Base-by-base conservation (phyloP, 2,888 invertebrate genomes). In the Tuta absoluta region DNA sequence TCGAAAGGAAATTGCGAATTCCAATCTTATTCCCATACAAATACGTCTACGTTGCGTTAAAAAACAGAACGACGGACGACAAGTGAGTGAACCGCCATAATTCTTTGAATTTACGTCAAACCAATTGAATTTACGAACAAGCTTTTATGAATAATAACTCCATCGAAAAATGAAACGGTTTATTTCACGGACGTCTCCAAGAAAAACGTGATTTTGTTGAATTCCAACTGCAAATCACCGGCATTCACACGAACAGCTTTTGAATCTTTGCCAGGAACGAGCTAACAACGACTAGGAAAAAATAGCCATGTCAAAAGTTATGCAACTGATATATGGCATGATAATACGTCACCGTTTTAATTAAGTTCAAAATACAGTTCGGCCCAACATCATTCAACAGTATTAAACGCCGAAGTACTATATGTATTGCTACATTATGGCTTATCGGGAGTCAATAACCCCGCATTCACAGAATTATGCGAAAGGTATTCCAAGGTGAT, bases 281-380 rank as follows among this genome's bases (percentile, higher is more conserved):
- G 82, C 83, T 77, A 84, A 85, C 84, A 80, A 81, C 83, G 84
- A 81, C 82, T 79, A 81, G 84, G 82, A 86, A 89, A 89, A 89
- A 91, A 89, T 89, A 88, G 83, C 82, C 78, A 75, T 87, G 87
- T 88, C 86, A 83, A 82, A 81, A 76, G 76, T 88, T 87, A 73
- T 68, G 53, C 72, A 75, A 76, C 66, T 65, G 65, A 68, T 66
- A 68, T 66, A 67, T 66, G 65, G 51, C 23, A 53, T 53, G 51
- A 67, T 68, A 63, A 66, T 63, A 62, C 69, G 70, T 63, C 65
- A 65, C 41, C 14, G 60, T 63, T 60, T 37, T 58, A 21, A 53
- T 53, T 56, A 62, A 65, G 58, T 53, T 51, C 53, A 51, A 51
- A 62, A 62, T 24, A 14, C 33, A 10, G 56, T 56, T 5, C 33